Evolutionary conservation across 2,888 invertebrate species (phyloP).

Genomic region (Drosophila birchii): DNA sequence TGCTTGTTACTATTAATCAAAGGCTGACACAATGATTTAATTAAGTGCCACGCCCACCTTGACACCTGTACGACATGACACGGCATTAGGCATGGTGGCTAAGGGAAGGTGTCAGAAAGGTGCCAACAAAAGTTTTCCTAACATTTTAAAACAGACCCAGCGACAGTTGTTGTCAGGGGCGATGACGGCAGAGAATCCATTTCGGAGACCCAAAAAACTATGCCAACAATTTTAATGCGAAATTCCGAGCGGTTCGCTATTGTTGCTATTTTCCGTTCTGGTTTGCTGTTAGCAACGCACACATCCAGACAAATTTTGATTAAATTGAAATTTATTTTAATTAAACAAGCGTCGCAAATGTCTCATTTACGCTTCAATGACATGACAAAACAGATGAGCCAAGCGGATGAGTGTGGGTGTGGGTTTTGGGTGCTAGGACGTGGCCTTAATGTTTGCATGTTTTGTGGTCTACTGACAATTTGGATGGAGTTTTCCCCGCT

Average conservation of each 20-base stretch:
- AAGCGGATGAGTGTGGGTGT: constrained; percentile 7
- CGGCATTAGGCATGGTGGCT: constrained; percentile 12
- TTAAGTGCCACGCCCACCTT: constrained; percentile 58
- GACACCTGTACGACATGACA: constrained; percentile 52
- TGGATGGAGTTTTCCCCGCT: constrained; percentile 26
- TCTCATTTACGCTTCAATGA: constrained; percentile 82
- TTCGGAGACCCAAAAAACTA: constrained; percentile 59
- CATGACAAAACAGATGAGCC: constrained; percentile 68
- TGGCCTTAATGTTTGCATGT: constrained; percentile 71
- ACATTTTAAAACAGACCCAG: constrained; percentile 37
- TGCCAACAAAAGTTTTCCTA: constrained; percentile 39
- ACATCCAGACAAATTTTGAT: constrained; percentile 75
- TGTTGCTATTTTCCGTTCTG: neutral
- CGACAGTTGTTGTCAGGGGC: constrained; percentile 45
- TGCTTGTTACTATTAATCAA: constrained; percentile 59
- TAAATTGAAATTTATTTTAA: constrained; percentile 82
- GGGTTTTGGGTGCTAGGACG: constrained; percentile 39
- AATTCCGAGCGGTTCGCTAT: constrained; percentile 56
- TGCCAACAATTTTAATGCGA: constrained; percentile 78
- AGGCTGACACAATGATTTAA: constrained; percentile 47
- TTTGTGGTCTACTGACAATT: constrained; percentile 73
- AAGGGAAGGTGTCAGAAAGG: neutral
- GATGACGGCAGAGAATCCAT: constrained; percentile 27
- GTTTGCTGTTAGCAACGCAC: constrained; percentile 3
- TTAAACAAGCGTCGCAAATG: constrained; percentile 82